phyloP scores from a whole-genome alignment of 1,140 invertebrate genomes.

The Uloborus diversus region DNA sequence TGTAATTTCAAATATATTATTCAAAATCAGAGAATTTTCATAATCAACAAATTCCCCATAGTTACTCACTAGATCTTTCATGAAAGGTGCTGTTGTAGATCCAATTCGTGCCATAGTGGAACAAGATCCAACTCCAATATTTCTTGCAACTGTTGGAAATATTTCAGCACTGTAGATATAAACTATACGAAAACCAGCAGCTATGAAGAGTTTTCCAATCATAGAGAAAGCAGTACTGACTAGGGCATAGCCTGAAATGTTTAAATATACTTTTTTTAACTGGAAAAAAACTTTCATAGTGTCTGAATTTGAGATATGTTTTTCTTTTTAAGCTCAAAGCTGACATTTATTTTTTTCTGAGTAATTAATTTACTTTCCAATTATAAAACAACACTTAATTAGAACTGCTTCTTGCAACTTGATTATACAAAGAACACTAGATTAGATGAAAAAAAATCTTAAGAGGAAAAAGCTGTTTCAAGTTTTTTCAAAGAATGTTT shows the following conservation, averaged over 20 bases:
- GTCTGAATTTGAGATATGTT: not conserved
- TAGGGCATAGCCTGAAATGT: conserved; percentile 21
- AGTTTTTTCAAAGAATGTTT: too few species aligned
- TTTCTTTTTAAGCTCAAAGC: not conserved
- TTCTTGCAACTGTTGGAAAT: conserved; percentile 85
- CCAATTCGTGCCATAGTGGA: conserved; percentile 80
- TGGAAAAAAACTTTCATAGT: not conserved
- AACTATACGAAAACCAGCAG: conserved; percentile 85
- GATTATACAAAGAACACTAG: too few species aligned
- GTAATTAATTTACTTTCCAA: too few species aligned
- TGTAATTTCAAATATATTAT: not conserved
- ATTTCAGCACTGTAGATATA: conserved; percentile 91
- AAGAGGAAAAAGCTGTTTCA: too few species aligned
- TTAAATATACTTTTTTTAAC: not conserved
- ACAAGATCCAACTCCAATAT: conserved; percentile 80
- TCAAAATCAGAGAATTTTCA: not conserved
- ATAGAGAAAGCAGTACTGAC: conserved; percentile 68
- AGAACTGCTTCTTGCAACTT: too few species aligned
- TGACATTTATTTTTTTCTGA: not conserved
- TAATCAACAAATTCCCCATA: not conserved
- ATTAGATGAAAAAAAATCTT: too few species aligned
- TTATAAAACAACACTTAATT: too few species aligned
- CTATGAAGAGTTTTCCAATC: conserved; percentile 82
- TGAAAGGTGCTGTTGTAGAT: conserved; percentile 76
- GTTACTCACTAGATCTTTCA: conserved; percentile 57